Base-by-base conservation (phyloP, 2,888 invertebrate genomes). In the Acronicta aceris region DNA sequence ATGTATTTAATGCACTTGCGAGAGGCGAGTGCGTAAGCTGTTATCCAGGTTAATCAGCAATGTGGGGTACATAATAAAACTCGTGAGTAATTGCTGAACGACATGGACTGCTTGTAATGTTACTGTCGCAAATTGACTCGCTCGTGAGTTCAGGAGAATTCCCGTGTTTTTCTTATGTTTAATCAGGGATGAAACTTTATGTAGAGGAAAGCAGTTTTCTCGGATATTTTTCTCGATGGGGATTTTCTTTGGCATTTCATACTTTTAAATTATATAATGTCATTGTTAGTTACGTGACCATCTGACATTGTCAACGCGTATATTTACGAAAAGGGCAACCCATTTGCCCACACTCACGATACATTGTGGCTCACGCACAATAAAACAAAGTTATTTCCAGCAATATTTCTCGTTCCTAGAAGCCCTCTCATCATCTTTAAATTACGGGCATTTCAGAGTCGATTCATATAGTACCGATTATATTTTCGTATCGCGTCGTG, bases 11-110 rank as follows among this genome's bases (percentile, higher is more conserved):
- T 77, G 76, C 68, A 64, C 59, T 76, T 65, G 53, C 56, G 58
- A 78, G 69, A 70, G 62, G 67, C 59, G 63, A 65, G 60, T 74
- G 52, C 53, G 67, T 77, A 59, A 66, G 76, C 71, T 59, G 49
- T 56, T 74, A 82, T 81, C 64, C 77, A 80, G 82, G 83, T 81
- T 83, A 82, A 86, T 85, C 81, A 81, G 78, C 74, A 72, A 71
- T 75, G 69, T 68, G 67, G 64, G 67, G 65, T 51, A 71, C 67
- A 61, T 76, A 71, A 76, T 81, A 77, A 74, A 80, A 68, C 56
- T 63, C 60, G 65, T 66, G 55, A 63, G 74, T 81, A 71, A 71
- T 65, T 71, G 54, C 63, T 72, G 74, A 69, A 60, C 51, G 56
- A 65, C 61, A 62, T 59, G 56, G 41, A 47, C 45, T 42, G 58